These are phyloP conservation scores for Brachionus rotundiformis DNA, from an alignment of 1,140 invertebrate species.

Conservation along the genomic window DNA sequence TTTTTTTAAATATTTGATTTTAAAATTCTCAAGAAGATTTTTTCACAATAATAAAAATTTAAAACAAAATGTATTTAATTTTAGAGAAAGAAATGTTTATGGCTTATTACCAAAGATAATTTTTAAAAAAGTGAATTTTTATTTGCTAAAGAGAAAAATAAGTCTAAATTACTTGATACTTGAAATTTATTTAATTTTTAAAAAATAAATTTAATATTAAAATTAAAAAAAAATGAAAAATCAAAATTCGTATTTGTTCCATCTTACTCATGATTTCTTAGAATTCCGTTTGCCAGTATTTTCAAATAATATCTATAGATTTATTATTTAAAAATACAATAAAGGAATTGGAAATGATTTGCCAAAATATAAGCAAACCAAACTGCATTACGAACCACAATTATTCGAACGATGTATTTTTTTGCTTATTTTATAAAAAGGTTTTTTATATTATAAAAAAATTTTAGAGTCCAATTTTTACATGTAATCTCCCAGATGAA, in stretches of 20 bases:
- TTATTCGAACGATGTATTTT: constrained; percentile 34
- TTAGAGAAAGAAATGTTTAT: too few relatives aligned
- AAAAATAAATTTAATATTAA: neutral
- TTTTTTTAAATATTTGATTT: neutral
- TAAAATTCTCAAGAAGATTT: neutral
- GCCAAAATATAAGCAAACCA: neutral
- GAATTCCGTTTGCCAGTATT: constrained; percentile 43
- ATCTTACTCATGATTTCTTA: constrained; percentile 38
- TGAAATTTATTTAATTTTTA: too few relatives aligned
- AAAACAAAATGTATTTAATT: too few relatives aligned
- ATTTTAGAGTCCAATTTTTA: constrained; percentile 38
- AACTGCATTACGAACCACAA: neutral
- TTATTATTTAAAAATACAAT: neutral
- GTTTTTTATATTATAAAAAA: neutral
- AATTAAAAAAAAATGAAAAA: neutral
- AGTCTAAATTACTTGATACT: neutral
- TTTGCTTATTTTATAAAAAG: neutral
- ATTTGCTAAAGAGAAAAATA: neutral
- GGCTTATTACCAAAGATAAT: too few relatives aligned
- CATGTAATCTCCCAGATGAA: constrained; percentile 12
- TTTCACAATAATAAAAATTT: too few relatives aligned
- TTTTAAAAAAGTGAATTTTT: neutral
- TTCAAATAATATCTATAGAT: too few relatives aligned
- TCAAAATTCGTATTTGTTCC: neutral
- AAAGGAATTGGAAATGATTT: constrained; percentile 43